These are phyloP conservation scores for Haliaeetus leucogaster DNA, from an alignment of 2,113 vertebrate species.

Conservation along the genomic window DNA sequence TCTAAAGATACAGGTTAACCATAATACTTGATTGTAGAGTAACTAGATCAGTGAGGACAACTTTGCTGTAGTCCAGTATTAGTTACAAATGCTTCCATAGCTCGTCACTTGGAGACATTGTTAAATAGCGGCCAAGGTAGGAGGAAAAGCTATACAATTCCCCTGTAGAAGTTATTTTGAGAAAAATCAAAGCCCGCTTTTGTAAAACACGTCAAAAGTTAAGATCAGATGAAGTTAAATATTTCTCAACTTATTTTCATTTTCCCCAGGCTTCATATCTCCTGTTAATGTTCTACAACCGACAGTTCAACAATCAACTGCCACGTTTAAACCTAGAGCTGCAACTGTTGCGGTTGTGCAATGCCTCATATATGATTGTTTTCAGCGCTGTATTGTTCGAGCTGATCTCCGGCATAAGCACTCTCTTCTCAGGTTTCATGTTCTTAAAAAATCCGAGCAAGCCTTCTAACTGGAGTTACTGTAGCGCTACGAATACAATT, in stretches of 20 bases:
- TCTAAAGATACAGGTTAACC: background rate
- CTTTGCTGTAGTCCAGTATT: background rate
- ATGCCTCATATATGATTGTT: background rate
- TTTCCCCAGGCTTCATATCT: background rate
- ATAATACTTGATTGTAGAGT: fast-evolving
- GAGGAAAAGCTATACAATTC: background rate
- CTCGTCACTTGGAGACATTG: background rate
- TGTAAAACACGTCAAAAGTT: background rate
- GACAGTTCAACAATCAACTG: background rate
- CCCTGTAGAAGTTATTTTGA: background rate
- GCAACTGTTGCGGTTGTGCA: background rate
- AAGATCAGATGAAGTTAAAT: background rate
- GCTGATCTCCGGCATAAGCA: background rate
- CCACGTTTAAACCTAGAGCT: slow-evolving; percentile 3
- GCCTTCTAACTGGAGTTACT: background rate
- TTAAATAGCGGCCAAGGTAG: background rate
- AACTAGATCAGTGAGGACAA: background rate
- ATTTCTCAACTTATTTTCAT: background rate
- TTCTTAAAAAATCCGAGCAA: background rate
- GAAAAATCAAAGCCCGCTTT: background rate
- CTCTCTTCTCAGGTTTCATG: background rate
- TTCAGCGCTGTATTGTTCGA: background rate
- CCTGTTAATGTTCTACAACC: background rate
- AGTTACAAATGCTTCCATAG: background rate
- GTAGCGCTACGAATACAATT: fast-evolving